Percentiles rank a stretch among this genome's conserved stretches.
These are phyloP conservation scores for Nymphalis io DNA, from an alignment of 1,140 invertebrate species.

Conservation along the genomic window DNA sequence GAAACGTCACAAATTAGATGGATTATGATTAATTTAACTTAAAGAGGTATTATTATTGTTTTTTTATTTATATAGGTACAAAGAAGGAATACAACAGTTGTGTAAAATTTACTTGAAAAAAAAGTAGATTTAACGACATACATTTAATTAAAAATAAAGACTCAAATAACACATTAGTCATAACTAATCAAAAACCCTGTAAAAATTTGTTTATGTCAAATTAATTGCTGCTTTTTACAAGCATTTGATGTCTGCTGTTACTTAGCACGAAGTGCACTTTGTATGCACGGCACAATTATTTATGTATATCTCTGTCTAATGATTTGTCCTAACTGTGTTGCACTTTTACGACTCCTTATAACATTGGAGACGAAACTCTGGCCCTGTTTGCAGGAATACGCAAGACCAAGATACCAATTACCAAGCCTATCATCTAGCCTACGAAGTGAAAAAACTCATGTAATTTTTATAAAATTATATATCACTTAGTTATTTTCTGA, in stretches of 20 bases:
- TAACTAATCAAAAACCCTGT: conserved; percentile 32
- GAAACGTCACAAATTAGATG: not conserved
- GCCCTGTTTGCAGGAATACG: conserved; percentile 81
- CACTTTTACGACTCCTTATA: conserved; percentile 49
- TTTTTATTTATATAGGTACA: conserved; percentile 8
- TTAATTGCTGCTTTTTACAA: conserved; percentile 52
- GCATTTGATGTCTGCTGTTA: conserved; percentile 42
- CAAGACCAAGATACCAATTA: conserved; percentile 93
- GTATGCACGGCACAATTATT: conserved; percentile 49
- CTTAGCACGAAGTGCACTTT: conserved; percentile 43
- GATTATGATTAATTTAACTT: not conserved
- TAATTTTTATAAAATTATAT: conserved; percentile 83
- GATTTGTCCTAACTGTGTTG: conserved; percentile 40
- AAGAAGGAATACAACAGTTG: not conserved
- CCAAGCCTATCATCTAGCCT: conserved; percentile 98
- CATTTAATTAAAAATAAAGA: not conserved
- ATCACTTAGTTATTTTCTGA: conserved; percentile 62
- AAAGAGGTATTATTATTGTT: not conserved
- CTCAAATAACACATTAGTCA: conserved; percentile 9
- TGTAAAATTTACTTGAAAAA: not conserved
- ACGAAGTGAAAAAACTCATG: conserved; percentile 99
- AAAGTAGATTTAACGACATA: not conserved
- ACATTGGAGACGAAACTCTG: conserved; percentile 71
- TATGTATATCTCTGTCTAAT: conserved; percentile 45
- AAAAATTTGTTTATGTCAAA: conserved; percentile 35